phyloP scores from a whole-genome alignment of 2,113 vertebrate genomes.

The Bos javanicus region DNA sequence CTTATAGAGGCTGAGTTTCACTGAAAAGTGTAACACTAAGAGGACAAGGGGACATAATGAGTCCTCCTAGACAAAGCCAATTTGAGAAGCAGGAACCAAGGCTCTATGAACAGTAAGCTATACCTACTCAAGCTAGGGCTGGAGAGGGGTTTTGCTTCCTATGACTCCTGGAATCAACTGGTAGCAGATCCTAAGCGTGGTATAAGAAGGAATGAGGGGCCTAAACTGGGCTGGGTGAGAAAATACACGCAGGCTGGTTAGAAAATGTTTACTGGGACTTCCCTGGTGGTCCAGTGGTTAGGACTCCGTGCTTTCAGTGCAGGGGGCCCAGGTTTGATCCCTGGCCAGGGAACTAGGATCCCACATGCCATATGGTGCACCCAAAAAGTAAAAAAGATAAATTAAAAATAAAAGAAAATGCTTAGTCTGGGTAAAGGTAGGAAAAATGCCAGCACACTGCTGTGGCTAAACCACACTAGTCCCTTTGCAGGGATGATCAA shows the following conservation, averaged over 20 bases:
- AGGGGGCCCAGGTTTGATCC: not conserved
- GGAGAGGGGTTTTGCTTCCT: not conserved
- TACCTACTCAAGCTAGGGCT: not conserved
- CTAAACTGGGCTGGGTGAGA: not conserved
- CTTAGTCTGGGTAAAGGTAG: not conserved
- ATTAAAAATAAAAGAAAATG: not conserved
- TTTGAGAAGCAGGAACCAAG: not conserved
- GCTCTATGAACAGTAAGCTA: not conserved
- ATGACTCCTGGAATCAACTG: not conserved
- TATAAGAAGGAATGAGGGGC: not conserved
- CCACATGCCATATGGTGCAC: not conserved
- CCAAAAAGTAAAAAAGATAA: not conserved
- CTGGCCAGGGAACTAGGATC: not conserved
- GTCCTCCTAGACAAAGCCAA: not conserved
- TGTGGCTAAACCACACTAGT: not conserved
- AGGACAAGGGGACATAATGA: not conserved
- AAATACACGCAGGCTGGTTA: not conserved
- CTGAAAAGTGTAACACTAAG: not conserved
- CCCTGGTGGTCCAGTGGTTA: not conserved
- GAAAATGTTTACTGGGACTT: not conserved
- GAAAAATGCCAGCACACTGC: not conserved
- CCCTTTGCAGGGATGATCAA: not conserved
- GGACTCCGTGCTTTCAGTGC: not conserved
- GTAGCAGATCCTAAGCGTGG: not conserved
- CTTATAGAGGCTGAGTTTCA: not conserved